Base-by-base conservation (phyloP, 2,888 invertebrate species). In the Branchipolynoe longqiensis region DNA sequence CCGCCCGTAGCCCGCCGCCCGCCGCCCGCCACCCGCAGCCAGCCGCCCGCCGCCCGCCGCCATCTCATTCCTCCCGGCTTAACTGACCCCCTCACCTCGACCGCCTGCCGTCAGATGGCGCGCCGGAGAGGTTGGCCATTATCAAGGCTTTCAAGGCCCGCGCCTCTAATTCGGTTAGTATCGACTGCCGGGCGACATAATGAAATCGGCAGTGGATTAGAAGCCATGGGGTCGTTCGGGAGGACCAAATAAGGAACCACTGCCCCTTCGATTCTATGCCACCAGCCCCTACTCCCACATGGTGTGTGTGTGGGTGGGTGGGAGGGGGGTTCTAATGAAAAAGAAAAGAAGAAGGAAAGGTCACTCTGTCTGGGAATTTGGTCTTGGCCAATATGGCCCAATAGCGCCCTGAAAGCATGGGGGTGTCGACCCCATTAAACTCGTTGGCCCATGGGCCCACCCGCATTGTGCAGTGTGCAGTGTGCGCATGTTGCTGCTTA, bases 161-260 rank as follows among this genome's bases (percentile, higher is more conserved):
- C 33, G 69, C 69, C 69, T 69, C 69, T 69, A 69, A 69, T 69
- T 69, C 69, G 38, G 69, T 69, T 69, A 36, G 36, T 22, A 69
- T 69, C 69, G 69, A 69, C 69, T 38, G 69, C 25, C 38, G 69
- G n/a, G 69, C 36, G 69, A 69, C 69, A 69, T 69, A 69, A 69
- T 69, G 69, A 69, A 69, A 69, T 69, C 69, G 69, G 36, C 69
- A 69, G 69, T 69, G 69, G 69, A 69, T 69, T 69, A 69, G 69
- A 69, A 69, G 38, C 69, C 69, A 33, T n/a, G 22, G 69, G 69
- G 69, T 69, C 69, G 38, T 69, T 69, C 69, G 33, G 69, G 22
- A 33, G 36, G 69, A 33, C 69, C 69, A 38, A 69, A 69, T 69
- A 69, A 69, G 69, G 36, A 38, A 69, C 22, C 22, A 69, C 69